These are phyloP conservation scores for Cottoperca gobio DNA, from an alignment of 2,797 vertebrate genomes.

Conservation along the genomic window DNA sequence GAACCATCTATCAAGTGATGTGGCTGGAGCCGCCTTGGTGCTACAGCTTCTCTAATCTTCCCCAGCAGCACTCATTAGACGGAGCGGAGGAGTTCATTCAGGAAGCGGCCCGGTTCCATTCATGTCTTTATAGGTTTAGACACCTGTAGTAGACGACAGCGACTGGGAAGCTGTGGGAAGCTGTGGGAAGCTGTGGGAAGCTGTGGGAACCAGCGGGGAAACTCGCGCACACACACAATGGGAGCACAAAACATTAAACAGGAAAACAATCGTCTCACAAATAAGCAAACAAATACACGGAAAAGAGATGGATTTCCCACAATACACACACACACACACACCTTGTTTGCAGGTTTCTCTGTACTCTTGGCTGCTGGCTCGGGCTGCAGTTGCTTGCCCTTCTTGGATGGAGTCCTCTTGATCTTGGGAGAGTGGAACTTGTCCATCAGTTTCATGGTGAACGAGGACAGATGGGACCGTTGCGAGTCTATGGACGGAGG, in stretches of 20 bases:
- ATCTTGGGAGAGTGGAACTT: slow-evolving; percentile 99
- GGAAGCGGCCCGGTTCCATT: slow-evolving; percentile 60
- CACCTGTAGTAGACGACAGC: slow-evolving; percentile 62
- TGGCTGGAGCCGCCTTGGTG: slow-evolving; percentile 47
- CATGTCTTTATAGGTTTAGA: slow-evolving; percentile 62
- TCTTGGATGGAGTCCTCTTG: slow-evolving; percentile 97
- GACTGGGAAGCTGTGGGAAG: slow-evolving; percentile 53
- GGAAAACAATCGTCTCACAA: slow-evolving; percentile 64
- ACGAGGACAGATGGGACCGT: slow-evolving; percentile 97
- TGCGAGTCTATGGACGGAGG: slow-evolving; percentile 89
- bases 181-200: no score
- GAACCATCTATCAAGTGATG: slow-evolving; percentile 55
- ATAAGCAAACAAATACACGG: slow-evolving; percentile 58
- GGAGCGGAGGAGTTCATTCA: slow-evolving; percentile 61
- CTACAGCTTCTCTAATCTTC: slow-evolving; percentile 33
- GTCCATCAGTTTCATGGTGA: slow-evolving; percentile 99
- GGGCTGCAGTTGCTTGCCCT: slow-evolving; percentile 92
- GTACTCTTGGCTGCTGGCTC: slow-evolving; percentile 90
- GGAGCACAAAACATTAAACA: slow-evolving; percentile 34
- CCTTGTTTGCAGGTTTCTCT: slow-evolving; percentile 94
- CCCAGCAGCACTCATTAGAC: slow-evolving; percentile 55
- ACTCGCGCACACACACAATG: slow-evolving; percentile 35
- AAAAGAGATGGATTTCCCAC: slow-evolving; percentile 59
- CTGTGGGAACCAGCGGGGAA: slow-evolving; percentile 70
- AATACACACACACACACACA: slow-evolving; percentile 27